Evolutionary conservation across 2,888 invertebrate genomes (phyloP).

Genomic region (Stenodera caucasica): DNA sequence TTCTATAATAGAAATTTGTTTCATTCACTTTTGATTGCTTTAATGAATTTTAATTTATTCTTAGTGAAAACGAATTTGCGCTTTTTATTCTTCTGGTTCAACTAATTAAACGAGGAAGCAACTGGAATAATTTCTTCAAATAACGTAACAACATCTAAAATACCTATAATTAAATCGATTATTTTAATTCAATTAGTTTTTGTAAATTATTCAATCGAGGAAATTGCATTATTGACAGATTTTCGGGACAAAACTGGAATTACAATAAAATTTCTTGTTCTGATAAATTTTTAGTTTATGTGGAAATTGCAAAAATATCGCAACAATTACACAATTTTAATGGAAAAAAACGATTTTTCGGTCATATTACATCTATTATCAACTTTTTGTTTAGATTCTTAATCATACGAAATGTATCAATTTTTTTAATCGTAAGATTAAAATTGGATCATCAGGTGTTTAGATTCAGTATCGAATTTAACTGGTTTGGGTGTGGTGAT

Average conservation of each 20-base stretch:
- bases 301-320: background rate
- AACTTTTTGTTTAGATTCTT: too few species aligned
- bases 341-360: too few species aligned
- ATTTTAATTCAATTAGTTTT: too few species aligned
- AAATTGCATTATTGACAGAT: too few species aligned
- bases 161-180: background rate
- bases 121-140: slow-evolving; percentile 1
- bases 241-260: too few species aligned
- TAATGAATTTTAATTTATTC: background rate
- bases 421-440: too few species aligned
- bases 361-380: too few species aligned
- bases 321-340: background rate
- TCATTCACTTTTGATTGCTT: background rate
- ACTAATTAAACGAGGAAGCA: slow-evolving; percentile 5
- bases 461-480: too few species aligned
- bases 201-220: too few species aligned
- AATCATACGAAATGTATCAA: too few species aligned
- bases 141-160: background rate
- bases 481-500: slow-evolving; percentile 21
- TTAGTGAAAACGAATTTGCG: slow-evolving; percentile 3
- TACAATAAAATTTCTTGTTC: too few species aligned
- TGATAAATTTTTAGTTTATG: background rate
- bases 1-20: background rate
- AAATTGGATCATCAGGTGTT: too few species aligned
- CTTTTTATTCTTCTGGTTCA: background rate